phyloP scores from a whole-genome alignment of 2,797 vertebrate genomes.

The Podarcis lilfordi region DNA sequence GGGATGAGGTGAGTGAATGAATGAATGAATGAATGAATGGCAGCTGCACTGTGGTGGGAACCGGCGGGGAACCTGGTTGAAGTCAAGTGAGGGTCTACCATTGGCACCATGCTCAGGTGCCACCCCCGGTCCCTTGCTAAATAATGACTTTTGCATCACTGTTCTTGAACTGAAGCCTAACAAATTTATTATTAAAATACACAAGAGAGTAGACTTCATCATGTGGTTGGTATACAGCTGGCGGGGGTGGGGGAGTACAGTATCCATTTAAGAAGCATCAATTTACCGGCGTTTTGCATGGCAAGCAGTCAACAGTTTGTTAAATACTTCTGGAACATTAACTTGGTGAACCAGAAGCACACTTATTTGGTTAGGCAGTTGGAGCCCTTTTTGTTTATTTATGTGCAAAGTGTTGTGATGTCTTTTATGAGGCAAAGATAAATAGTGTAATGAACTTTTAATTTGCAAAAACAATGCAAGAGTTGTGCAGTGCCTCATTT shows the following conservation, averaged over 20 bases:
- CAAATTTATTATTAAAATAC: not conserved
- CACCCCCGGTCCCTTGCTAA: not conserved
- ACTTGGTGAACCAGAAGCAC: not conserved
- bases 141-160: not conserved
- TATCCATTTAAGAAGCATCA: not conserved
- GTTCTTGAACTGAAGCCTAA: not conserved
- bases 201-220: not conserved
- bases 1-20: too few relatives aligned
- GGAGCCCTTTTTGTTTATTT: not conserved
- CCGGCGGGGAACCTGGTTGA: too few relatives aligned
- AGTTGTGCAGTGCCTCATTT: not conserved
- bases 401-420: not conserved
- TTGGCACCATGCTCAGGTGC: too few relatives aligned
- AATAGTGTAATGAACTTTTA: not conserved
- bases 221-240: not conserved
- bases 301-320: not conserved
- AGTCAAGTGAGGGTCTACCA: too few relatives aligned
- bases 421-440: not conserved
- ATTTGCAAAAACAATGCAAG: not conserved
- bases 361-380: not conserved
- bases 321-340: not conserved
- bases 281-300: not conserved
- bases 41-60: too few relatives aligned
- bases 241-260: too few relatives aligned
- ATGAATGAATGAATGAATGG: too few relatives aligned